Base-by-base conservation (phyloP, 2,888 invertebrate genomes). In the Ommatoiulus sabulosus region DNA sequence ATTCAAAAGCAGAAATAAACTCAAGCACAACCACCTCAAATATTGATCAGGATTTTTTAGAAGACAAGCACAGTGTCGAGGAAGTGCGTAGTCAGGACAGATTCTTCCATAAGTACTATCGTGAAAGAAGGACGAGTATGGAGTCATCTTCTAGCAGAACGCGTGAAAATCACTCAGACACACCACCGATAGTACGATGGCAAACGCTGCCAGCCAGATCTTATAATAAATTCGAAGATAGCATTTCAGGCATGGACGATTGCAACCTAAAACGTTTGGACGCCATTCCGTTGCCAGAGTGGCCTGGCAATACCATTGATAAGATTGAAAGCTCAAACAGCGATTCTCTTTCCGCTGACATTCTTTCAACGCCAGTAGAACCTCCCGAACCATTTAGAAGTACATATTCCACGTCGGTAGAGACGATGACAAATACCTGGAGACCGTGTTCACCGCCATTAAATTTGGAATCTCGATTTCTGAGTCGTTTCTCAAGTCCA, bases 21-120 rank as follows among this genome's bases (percentile, higher is more conserved):
- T 44, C 3, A 7, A n/a, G 3, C 17, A 48, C 48, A 6, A 20
- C 15, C 48, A 43, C 44, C 44, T n/a, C 44, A 20, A 24, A 87
- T 24, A 35, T 57, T 35, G 87, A 52, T n/a, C 48, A 15, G 0
- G 87, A 86, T 17, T 44, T 86, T 17, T 24, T 86, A 10, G 52
- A 85, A 35, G 88, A 88, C 15, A 85, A 24, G 3, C 63, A 80
- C 52, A 88, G 86, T 35, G 24, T 88, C 7, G 88, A 88, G 35
- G 88, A 88, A 88, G 44, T 88, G 10, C 88, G 88, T 15, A 88
- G 44, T 44, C 84, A 88, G 44, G 88, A 88, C 80, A 84, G 88
- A 43, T 46, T 85, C 12, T 88, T 72, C 35, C 88, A 88, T 48
- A 44, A 86, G n/a, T 88, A 72, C 20, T 63, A 85, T 85, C 85